Conservation (phyloP, 2,888 invertebrate genomes). For the Eucriotettix oculatus region DNA sequence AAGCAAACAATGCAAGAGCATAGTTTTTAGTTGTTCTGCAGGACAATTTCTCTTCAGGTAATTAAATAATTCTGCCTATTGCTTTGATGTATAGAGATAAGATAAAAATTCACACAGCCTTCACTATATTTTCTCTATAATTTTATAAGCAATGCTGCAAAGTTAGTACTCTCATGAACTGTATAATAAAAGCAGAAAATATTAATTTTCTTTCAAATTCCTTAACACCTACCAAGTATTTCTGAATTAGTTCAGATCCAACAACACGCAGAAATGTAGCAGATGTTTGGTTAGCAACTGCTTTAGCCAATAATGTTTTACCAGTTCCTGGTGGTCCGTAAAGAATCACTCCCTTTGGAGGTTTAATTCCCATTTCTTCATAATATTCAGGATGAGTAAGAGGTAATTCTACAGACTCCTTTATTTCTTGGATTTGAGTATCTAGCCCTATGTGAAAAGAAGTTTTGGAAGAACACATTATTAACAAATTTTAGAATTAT, state of each 20-base stretch:
- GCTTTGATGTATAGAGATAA: no score
- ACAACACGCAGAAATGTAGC: slow-evolving; percentile 97
- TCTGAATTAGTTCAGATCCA: slow-evolving; percentile 98
- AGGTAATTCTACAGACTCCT: slow-evolving; percentile 96
- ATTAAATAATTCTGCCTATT: no score
- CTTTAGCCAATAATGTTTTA: slow-evolving; percentile 94
- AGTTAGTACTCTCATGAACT: neutral
- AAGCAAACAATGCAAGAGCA: no score
- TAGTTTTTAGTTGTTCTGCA: no score
- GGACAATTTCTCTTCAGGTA: no score
- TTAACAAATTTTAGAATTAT: no score
- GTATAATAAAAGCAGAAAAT: no score
- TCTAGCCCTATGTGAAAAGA: slow-evolving; percentile 44
- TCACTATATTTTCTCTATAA: no score
- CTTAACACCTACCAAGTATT: slow-evolving; percentile 58
- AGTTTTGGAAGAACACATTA: no score
- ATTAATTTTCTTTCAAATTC: neutral
- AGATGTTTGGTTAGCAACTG: slow-evolving; percentile 98
- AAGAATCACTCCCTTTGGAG: slow-evolving; percentile 96
- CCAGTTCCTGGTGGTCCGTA: slow-evolving; percentile 98
- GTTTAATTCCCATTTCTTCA: slow-evolving; percentile 99
- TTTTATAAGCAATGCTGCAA: neutral
- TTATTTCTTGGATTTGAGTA: slow-evolving; percentile 94
- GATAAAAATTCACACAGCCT: no score
- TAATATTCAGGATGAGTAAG: slow-evolving; percentile 99